Base-by-base conservation (phyloP, 1,140 invertebrate species). In the Ips nitidus region DNA sequence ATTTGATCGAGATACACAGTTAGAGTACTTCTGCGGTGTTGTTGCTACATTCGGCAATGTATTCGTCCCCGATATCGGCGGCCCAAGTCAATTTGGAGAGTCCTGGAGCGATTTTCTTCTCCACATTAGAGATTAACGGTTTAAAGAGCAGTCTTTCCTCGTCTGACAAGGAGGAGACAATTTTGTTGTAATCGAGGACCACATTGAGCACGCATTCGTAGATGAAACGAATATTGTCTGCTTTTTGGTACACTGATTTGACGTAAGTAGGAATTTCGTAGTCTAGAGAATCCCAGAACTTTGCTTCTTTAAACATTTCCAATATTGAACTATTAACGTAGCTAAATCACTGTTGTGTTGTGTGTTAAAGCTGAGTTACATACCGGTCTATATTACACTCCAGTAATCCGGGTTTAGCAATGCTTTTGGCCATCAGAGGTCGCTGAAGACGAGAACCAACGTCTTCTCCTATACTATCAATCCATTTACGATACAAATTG, bases 331-430 rank as follows among this genome's bases (percentile, higher is more conserved):
- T 86, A 75, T 3, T 78, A 79, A 72, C 41, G 64, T 7, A 63
- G n/a, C 2, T 38, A 38, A 47, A 22, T 50, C 7, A 50, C 22
- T 50, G 7, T 3, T 50, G 22, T 2, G 6, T 50, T 6, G 6
- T 1, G 7, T 5, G 43, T 50, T 53, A 60, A 1, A n/a, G n/a
- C 37, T 43, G 40, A 22, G 5, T 52, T 36, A 41, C 52, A 52
- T 78, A 89, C 88, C 83, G 84, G 80, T 94, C 89, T 66, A 94
- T 90, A 79, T 94, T 94, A 75, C 89, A 89, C 80, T 94, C 90
- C 53, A 95, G 76, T 56, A 91, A 81, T 1, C 89, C 88, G 53
- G 82, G 84, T 71, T 84, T 85, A 66, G 84, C 84, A 3, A 80
- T 78, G 75, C 87, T 91, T 41, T 86, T 86, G 53, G 84, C 82